Evolutionary conservation across 2,888 invertebrate genomes (phyloP), one percentile per base, ranked within the genome.

Genomic region (Colostygia pectinataria): DNA sequence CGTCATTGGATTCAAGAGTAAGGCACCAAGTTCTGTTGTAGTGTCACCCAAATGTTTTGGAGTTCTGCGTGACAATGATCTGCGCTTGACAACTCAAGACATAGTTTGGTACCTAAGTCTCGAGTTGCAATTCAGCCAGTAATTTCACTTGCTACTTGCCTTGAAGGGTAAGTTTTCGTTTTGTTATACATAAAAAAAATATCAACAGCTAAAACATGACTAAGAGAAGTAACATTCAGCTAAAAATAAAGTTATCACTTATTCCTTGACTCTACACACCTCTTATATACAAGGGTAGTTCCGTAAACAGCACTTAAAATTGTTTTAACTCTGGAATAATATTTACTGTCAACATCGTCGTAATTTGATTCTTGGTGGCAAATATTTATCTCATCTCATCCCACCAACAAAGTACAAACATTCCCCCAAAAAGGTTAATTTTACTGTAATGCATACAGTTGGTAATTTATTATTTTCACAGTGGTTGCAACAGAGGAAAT

Each of bases 351-450:
- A 43, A 52, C 53, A 44, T 36, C 37, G 14, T 24, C 23, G 53
- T 47, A 59, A 54, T 52, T 46, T 47, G 44, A 50, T 50, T 52
- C 52, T 41, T 52, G 25, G 13, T 40, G 50, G 53, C 55, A 60
- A 60, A 60, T 57, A 54, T 60, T 60, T 55, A 43, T 46, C 45
- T 31, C 52, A 57, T 55, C 53, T 50, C 59, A 57, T 52, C 33
- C 36, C 47, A 31, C 25, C 24, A 27, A 34, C 53, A 57, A 20
- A 5, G 5, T 20, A 4, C 15, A 15, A 55, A 59, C 55, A 49
- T 39, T 46, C 28, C 28, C 20, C 36, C 24, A 34, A 41, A 46
- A 55, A 45, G 52, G 52, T 40, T 41, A 43, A 53, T 49, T 46
- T 46, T 3, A 48, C 40, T 49, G 36, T 7, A 44, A 13, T 39